Percentiles rank a stretch among this genome's conserved stretches.
Evolutionary conservation across 92 coral and sea anemone species (phyloP).

Genomic region (Bergia puertoricense): DNA sequence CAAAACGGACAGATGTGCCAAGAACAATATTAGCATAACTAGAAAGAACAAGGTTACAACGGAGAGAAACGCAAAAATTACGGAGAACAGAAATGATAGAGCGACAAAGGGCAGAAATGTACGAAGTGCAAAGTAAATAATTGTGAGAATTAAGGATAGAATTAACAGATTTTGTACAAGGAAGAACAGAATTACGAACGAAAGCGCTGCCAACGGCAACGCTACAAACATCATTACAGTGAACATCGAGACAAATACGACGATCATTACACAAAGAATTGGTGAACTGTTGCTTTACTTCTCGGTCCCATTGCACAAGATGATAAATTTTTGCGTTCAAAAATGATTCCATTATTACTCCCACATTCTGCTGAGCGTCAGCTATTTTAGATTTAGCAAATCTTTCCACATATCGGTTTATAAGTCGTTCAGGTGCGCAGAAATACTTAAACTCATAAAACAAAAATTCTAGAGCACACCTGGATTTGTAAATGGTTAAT

Average conservation of each 20-base stretch:
- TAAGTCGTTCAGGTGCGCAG: neutral
- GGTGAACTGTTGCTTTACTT: conserved; percentile 28
- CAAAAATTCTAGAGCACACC: conserved; percentile 25
- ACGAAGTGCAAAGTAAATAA: no score
- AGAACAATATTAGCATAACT: conserved; percentile 31
- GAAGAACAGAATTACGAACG: no score
- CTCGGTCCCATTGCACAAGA: conserved; percentile 50
- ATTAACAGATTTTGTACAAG: no score
- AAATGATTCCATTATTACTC: conserved; percentile 29
- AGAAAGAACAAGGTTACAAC: conserved; percentile 25
- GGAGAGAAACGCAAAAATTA: neutral
- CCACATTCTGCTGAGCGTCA: conserved; percentile 44
- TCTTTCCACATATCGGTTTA: conserved; percentile 44
- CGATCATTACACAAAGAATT: conserved; percentile 46
- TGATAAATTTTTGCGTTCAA: neutral
- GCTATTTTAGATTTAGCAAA: conserved; percentile 47
- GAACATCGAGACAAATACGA: conserved; percentile 29
- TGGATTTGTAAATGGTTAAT: conserved; percentile 7
- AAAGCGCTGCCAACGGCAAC: no score
- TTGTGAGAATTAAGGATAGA: no score
- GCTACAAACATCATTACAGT: neutral
- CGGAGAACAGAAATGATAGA: neutral
- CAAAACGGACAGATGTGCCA: neutral
- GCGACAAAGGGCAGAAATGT: neutral
- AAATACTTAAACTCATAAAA: conserved; percentile 32